Conservation (phyloP, 2,888 invertebrate genomes). For the Keiferia lycopersicella region DNA sequence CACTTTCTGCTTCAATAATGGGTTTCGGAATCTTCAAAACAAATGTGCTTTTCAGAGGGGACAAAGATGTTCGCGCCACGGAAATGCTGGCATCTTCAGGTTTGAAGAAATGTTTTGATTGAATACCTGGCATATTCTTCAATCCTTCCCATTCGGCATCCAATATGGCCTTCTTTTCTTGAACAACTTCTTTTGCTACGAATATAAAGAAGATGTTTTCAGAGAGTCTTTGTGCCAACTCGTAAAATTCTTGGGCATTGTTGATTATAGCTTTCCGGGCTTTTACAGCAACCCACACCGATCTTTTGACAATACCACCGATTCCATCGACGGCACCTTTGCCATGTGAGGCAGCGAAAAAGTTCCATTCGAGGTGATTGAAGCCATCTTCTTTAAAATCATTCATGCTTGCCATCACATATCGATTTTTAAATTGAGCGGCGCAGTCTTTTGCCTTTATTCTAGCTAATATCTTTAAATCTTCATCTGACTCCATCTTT, state of each 20-base stretch:
- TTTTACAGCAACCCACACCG: conserved; percentile 36
- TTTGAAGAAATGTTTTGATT: conserved; percentile 32
- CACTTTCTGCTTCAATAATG: conserved; percentile 6
- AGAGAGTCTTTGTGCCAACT: conserved; percentile 29
- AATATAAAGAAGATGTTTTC: conserved; percentile 30
- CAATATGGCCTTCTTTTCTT: conserved; percentile 33
- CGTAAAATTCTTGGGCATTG: conserved; percentile 33
- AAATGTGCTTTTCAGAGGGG: not conserved
- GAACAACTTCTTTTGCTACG: conserved; percentile 33
- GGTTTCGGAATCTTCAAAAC: conserved; percentile 1
- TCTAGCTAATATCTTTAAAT: no score
- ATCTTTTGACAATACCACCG: conserved; percentile 35
- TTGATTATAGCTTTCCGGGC: conserved; percentile 32
- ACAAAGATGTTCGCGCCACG: not conserved
- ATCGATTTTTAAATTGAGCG: conserved; percentile 38
- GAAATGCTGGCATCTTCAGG: conserved; percentile 27
- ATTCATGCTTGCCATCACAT: conserved; percentile 34
- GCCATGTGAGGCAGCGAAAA: conserved; percentile 33
- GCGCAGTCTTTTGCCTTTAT: no score
- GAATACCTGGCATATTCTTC: conserved; percentile 34
- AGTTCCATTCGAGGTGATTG: conserved; percentile 22
- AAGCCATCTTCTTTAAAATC: not conserved
- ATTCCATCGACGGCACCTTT: conserved; percentile 39
- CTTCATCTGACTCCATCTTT: no score
- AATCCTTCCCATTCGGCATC: conserved; percentile 33